These are phyloP conservation scores for Nilaparvata lugens DNA, from an alignment of 1,140 invertebrate genomes.

Conservation along the genomic window DNA sequence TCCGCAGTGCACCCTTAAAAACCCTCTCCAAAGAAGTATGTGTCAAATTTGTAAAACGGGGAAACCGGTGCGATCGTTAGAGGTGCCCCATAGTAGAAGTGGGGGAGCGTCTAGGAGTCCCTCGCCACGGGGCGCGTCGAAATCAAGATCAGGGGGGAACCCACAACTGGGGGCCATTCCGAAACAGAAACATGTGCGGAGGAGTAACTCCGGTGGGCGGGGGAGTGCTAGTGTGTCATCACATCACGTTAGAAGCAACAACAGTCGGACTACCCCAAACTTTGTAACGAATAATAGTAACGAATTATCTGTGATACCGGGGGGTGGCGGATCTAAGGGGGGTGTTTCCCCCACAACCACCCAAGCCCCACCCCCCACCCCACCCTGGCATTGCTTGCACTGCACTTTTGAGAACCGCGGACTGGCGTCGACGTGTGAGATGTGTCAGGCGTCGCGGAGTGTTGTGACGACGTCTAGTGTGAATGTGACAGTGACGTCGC, in stretches of 20 bases:
- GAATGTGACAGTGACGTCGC: conserved; percentile 29
- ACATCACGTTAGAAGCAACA: conserved; percentile 18
- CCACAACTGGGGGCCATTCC: conserved; percentile 28
- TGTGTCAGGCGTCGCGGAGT: conserved; percentile 59
- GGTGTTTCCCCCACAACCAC: no score
- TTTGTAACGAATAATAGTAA: conserved; percentile 1
- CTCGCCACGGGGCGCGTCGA: conserved; percentile 34
- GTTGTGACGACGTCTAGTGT: not conserved
- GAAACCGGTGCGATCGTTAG: conserved; percentile 28
- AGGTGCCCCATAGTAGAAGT: conserved; percentile 19
- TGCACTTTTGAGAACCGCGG: conserved; percentile 75
- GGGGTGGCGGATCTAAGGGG: not conserved
- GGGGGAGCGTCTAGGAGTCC: conserved; percentile 32
- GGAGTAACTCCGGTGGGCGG: conserved; percentile 27
- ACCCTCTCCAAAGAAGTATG: conserved; percentile 54
- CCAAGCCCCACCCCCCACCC: not conserved
- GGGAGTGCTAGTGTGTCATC: conserved; percentile 21
- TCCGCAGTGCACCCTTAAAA: conserved; percentile 73
- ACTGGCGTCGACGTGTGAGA: conserved; percentile 60
- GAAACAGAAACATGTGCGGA: conserved; percentile 27
- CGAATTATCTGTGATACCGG: conserved; percentile 13
- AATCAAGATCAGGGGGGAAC: conserved; percentile 3
- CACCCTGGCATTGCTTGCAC: conserved; percentile 61
- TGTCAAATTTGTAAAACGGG: conserved; percentile 72
- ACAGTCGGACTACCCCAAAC: conserved; percentile 20